Evolutionary conservation across 2,888 invertebrate genomes (phyloP), one percentile per base, ranked within the genome.

Genomic region (Baccha elongata): DNA sequence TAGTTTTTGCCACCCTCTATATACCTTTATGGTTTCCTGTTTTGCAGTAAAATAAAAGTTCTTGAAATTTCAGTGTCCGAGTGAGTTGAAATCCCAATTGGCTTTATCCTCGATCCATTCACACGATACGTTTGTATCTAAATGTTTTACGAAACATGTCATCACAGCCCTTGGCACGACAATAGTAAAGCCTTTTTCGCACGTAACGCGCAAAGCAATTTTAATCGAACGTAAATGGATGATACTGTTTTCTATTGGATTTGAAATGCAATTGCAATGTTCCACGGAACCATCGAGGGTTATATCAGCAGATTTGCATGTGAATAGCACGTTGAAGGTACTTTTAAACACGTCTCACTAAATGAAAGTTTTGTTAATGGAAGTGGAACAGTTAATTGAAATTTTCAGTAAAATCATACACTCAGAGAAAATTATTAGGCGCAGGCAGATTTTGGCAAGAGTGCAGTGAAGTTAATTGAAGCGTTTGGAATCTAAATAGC

Each of bases 331-430:
- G 52, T 21, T 50, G 67, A 68, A 78, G 62, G 78, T 37, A 55
- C 67, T 68, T 44, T 64, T 32, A 55, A 76, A 68, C 83, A 78
- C 72, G 83, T 83, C 76, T 64, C 40, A 46, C 55, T 67, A 64
- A 68, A 78, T 67, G 72, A 78, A 78, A 72, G 62, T 83, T 64
- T 78, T 72, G 72, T 73, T 81, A 76, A 78, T 68, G 78, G 72
- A 26, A 62, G 29, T 71, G 55, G 37, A 83, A 23, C 21, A 29
- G 74, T 50, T 68, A 83, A 83, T 83, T 83, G 83, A 83, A 83
- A 83, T 83, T 83, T 83, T 72, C 68, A 52, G 40, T 62, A 7
- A 29, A 60, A 19, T 29, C 60, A 60, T 23, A n/a, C n/a, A n/a
- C n/a, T n/a, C n/a, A n/a, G n/a, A n/a, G n/a, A n/a, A n/a, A n/a